Evolutionary conservation across 2,888 invertebrate species (phyloP).

Genomic region (Rhaphigaster nebulosa): DNA sequence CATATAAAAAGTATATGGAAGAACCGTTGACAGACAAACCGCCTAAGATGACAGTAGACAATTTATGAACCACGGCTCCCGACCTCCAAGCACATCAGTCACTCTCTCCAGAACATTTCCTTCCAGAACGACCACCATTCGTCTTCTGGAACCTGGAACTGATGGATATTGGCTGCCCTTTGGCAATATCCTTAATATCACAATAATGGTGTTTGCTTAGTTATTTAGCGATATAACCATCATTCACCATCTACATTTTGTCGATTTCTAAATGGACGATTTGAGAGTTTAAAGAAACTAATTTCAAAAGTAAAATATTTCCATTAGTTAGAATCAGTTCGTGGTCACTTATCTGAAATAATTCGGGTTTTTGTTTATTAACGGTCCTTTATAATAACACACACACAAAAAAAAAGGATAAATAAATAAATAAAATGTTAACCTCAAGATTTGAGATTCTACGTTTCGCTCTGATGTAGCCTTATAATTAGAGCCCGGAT

Average conservation of each 20-base stretch:
- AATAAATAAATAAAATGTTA: too few species aligned
- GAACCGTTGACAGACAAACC: neutral
- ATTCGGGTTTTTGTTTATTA: neutral
- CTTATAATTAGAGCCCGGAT: too few species aligned
- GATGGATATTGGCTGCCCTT: slow-evolving; percentile 11
- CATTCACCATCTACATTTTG: neutral
- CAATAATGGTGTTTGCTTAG: neutral
- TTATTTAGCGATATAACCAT: neutral
- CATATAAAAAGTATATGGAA: neutral
- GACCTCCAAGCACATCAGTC: neutral
- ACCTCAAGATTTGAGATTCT: too few species aligned
- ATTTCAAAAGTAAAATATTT: neutral
- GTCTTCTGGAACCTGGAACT: slow-evolving; percentile 8
- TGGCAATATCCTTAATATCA: neutral
- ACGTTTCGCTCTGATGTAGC: too few species aligned
- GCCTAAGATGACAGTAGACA: neutral
- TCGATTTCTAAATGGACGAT: neutral
- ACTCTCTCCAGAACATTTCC: slow-evolving; percentile 4
- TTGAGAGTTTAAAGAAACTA: neutral
- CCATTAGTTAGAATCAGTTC: neutral
- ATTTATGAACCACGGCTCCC: neutral
- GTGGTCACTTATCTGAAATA: neutral
- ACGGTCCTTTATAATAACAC: too few species aligned
- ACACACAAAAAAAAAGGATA: too few species aligned
- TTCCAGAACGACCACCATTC: neutral